Evolutionary conservation across 2,888 invertebrate species (phyloP), one percentile per base, ranked within the genome.

Genomic region (Steinernema carpocapsae): DNA sequence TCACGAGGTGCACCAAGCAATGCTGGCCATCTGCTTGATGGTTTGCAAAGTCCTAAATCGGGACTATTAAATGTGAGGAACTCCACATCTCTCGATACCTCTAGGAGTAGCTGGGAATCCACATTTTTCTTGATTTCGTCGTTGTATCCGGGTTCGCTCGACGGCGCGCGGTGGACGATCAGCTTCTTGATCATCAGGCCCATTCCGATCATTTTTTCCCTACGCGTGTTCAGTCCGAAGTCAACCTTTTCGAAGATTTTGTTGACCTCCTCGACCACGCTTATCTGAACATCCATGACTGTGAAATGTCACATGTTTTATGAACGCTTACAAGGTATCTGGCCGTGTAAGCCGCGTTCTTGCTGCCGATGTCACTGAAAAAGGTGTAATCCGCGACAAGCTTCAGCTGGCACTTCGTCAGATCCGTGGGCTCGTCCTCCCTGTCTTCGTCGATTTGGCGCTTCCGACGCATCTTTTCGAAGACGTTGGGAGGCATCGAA

Each of bases 361-460:
- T 56, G 37, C 78, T 76, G 7, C 80, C 80, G 71, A 80, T 80
- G 22, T 70, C 52, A 14, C 70, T 43, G 71, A 56, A 80, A 70
- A 80, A 80, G 37, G 74, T 74, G 70, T 82, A 80, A 56, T 80
- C 80, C 19, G 80, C 82, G n/a, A 80, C 82, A 48, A 80, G 32
- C 43, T 80, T 80, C 32, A 80, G 64, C 42, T 79, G 80, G 52
- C 80, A 80, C 3, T 78, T 64, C 32, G 64, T 29, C 1, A 32
- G 64, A 17, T 29, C 29, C 29, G 26, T 26, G 1, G 6, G 7
- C 64, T 64, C 37, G 29, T 17, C 14, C 7, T 32, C 32, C 17
- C 7, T 17, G 6, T 64, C 64, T 19, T 48, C 48, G n/a, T 7
- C 48, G 19, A 48, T 4, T 4, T 17, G 3, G 17, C 48, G 17